These are phyloP conservation scores for Meganola albula DNA, from an alignment of 2,888 invertebrate genomes.

Conservation along the genomic window DNA sequence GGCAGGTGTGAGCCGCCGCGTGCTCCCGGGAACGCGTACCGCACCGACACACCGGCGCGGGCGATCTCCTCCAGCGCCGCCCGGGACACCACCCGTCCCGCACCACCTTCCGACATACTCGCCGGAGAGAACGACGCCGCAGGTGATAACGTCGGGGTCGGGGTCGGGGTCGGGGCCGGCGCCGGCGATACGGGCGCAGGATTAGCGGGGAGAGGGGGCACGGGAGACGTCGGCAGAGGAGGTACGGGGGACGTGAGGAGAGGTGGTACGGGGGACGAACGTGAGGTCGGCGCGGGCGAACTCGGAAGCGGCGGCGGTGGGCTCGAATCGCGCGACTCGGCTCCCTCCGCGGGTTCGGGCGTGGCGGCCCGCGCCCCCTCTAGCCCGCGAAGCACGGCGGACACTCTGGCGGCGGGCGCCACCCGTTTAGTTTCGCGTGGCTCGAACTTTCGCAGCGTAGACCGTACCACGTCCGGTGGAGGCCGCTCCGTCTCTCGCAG, in stretches of 20 bases:
- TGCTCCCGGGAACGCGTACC: slow-evolving; percentile 76
- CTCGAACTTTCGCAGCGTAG: slow-evolving; percentile 91
- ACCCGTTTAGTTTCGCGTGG: slow-evolving; percentile 77
- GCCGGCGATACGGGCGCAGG: slow-evolving; percentile 77
- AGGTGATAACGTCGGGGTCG: too few species aligned
- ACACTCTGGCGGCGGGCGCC: slow-evolving; percentile 69
- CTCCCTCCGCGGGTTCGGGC: slow-evolving; percentile 42
- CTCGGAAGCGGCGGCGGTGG: slow-evolving; percentile 50
- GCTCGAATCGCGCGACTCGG: slow-evolving; percentile 37
- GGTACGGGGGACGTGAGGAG: slow-evolving; percentile 23
- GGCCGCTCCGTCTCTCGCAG: slow-evolving; percentile 79
- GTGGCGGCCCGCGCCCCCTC: slow-evolving; percentile 51
- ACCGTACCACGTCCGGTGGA: slow-evolving; percentile 92
- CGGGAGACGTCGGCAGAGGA: slow-evolving; percentile 45
- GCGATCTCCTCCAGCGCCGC: slow-evolving; percentile 81
- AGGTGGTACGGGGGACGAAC: slow-evolving; percentile 77
- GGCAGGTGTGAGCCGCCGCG: slow-evolving; percentile 52
- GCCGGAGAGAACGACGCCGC: too few species aligned
- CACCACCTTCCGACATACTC: slow-evolving; percentile 35
- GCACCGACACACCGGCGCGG: slow-evolving; percentile 81
- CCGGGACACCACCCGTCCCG: slow-evolving; percentile 69
- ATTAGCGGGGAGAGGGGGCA: slow-evolving; percentile 51
- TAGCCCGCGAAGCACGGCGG: slow-evolving; percentile 55
- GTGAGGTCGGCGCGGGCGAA: slow-evolving; percentile 45
- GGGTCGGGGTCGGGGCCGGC: slow-evolving; percentile 18